Evolutionary conservation across 2,888 invertebrate genomes (phyloP), one percentile per base, ranked within the genome.

Genomic region (Tuberolachnus salignus): DNA sequence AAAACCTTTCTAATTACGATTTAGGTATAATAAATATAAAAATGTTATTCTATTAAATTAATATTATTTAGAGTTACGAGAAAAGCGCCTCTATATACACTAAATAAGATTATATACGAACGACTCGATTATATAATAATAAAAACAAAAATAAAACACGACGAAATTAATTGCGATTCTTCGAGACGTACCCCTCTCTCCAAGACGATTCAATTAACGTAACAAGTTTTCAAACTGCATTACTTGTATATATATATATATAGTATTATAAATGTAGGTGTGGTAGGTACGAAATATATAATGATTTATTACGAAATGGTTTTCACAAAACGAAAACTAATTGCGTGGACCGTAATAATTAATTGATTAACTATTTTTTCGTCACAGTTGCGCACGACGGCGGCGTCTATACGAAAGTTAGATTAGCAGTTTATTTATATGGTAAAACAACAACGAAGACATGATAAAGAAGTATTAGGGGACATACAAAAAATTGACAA

Each of bases 291-390:
- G 34, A 34, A 34, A 34, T 34, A 34, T 34, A 34, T 21, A n/a
- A n/a, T 46, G 10, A 67, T 67, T 66, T 66, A 67, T 67, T 49
- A 23, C 26, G n/a, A 67, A 67, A 67, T 49, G n/a, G 49, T 49
- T 67, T 13, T 34, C 34, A 34, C 34, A 26, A 16, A n/a, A 67
- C n/a, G 11, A 67, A 67, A 49, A 67, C 26, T 26, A n/a, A 67
- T 67, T 26, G 49, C 6, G 26, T n/a, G n/a, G 11, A 49, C 23
- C 23, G 23, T 67, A 51, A 67, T 66, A 26, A 26, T 44, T 16
- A 49, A 57, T 23, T 66, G 13, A 46, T 9, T 14, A n/a, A 26
- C 49, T 67, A 26, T 49, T 26, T n/a, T 26, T 46, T 67, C n/a
- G 16, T 16, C 46, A 23, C n/a, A 10, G 10, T 16, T 16, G n/a